These are phyloP conservation scores for Rhombomys opimus DNA, from an alignment of 2,113 vertebrate genomes.

Conservation along the genomic window DNA sequence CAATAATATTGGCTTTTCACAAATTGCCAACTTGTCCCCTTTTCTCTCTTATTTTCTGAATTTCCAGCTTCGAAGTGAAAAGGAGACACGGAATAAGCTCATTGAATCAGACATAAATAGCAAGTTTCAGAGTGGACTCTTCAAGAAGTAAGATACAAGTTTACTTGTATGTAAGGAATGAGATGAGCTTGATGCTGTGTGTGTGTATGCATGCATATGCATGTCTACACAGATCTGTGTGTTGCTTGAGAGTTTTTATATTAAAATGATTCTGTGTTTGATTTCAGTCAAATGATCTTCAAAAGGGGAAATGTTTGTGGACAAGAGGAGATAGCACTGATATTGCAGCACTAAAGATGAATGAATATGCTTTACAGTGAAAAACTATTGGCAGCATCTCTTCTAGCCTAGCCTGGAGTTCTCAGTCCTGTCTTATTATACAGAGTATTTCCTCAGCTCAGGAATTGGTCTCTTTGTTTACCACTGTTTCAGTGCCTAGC, in stretches of 20 bases:
- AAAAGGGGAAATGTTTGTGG: neutral
- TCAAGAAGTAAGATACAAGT: conserved; percentile 84
- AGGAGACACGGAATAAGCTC: conserved; percentile 87
- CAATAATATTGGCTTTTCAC: neutral
- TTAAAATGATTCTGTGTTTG: neutral
- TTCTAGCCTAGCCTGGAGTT: neutral
- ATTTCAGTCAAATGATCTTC: neutral
- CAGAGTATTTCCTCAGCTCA: neutral
- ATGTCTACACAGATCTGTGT: neutral
- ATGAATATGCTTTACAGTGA: neutral
- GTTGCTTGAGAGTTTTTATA: neutral
- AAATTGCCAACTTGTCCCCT: neutral
- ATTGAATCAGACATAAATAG: conserved; percentile 88
- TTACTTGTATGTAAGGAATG: neutral
- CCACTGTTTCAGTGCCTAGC: neutral
- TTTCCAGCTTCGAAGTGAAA: conserved; percentile 87
- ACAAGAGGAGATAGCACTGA: neutral
- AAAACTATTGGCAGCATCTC: neutral
- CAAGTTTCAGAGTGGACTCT: conserved; percentile 84
- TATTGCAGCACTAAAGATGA: neutral
- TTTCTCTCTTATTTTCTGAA: conserved; percentile 23
- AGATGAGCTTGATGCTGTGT: neutral
- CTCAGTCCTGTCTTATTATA: neutral
- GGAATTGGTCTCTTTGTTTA: neutral
- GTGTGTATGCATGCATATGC: neutral